Conservation (phyloP, 2,888 invertebrate species). For the Tyria jacobaeae region DNA sequence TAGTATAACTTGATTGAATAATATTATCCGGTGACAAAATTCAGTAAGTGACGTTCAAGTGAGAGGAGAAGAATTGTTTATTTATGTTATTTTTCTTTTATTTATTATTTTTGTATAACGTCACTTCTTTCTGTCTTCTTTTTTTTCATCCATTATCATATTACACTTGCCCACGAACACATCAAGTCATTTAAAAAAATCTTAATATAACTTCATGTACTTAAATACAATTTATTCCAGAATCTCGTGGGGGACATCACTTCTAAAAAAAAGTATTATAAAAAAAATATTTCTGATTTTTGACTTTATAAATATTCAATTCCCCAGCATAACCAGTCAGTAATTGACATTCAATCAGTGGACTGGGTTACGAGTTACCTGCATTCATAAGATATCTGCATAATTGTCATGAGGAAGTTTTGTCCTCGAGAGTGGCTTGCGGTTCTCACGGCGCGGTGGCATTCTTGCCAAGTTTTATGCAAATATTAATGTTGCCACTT, state of each 20-base stretch:
- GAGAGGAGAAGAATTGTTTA: no score
- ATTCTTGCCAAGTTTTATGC: conserved; percentile 9
- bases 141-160: not conserved
- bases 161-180: not conserved
- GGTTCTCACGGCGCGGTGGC: conserved; percentile 10
- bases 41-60: no score
- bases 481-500: conserved; percentile 3
- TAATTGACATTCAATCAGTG: conserved; percentile 11
- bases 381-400: conserved; percentile 12
- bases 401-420: conserved; percentile 7
- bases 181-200: no score
- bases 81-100: no score
- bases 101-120: no score
- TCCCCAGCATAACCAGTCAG: conserved; percentile 3
- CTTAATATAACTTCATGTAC: no score
- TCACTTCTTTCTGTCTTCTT: no score
- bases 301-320: conserved; percentile 2
- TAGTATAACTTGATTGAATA: no score
- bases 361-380: conserved; percentile 4
- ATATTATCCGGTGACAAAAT: no score
- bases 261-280: not conserved
- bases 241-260: not conserved
- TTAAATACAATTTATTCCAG: no score
- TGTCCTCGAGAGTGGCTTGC: conserved; percentile 6
- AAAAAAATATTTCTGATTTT: not conserved